Evolutionary conservation across 2,113 vertebrate genomes (phyloP).

Genomic region (Miniopterus natalensis): DNA sequence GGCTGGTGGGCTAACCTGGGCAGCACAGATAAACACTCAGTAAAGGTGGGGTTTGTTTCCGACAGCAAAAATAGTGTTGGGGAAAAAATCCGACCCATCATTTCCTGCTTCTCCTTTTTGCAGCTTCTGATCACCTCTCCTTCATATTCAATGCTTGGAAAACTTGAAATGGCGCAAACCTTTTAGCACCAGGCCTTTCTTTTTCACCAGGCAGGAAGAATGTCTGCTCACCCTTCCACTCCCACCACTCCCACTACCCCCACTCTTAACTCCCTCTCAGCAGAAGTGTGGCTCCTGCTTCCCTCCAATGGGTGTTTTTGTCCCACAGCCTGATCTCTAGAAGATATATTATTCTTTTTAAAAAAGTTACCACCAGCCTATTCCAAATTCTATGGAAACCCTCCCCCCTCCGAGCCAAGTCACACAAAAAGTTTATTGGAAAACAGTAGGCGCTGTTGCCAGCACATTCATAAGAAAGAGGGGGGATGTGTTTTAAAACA

Average conservation of each 20-base stretch:
- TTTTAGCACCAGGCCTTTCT: neutral
- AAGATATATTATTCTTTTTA: constrained; percentile 41
- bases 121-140: neutral
- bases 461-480: neutral
- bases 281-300: neutral
- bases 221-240: neutral
- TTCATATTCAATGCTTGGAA: neutral
- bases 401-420: neutral
- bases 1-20: neutral
- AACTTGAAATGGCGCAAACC: neutral
- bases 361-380: neutral
- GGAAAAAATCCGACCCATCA: neutral
- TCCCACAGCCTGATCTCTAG: neutral
- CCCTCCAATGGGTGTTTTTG: neutral
- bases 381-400: constrained; percentile 7
- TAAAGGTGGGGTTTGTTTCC: neutral
- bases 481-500: constrained; percentile 36
- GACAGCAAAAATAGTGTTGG: neutral
- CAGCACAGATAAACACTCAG: neutral
- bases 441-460: constrained; percentile 15
- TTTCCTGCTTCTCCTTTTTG: neutral
- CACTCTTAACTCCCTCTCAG: neutral
- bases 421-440: constrained; percentile 25
- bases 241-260: too few species aligned
- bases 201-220: neutral